Evolutionary conservation across 2,113 vertebrate species (phyloP), one percentile per base, ranked within the genome.

Genomic region (Tauraco erythrolophus): DNA sequence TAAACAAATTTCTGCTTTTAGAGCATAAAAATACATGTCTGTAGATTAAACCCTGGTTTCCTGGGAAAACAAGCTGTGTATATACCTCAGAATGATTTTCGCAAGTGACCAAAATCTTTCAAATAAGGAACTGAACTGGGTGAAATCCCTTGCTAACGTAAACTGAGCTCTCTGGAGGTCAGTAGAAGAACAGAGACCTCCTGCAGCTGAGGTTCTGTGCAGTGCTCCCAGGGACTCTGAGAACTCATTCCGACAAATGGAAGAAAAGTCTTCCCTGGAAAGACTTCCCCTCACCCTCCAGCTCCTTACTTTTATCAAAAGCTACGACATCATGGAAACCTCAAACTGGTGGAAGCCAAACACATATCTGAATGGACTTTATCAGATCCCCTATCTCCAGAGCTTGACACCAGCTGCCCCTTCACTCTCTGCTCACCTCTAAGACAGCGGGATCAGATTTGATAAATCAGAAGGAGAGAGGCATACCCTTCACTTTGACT

Each of bases 1-100:
- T 43, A 75, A 84, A 58, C 19, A 69, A 82, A 71, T 81, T 14
- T 76, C 45, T 87, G 69, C 30, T 84, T 89, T 88, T 43, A 84
- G 43, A 56, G 16, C 21, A 53, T 39, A 91, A 94, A 92, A 79
- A 43, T 84, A 27, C 35, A 39, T 37, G 45, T 37, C 53, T 88
- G 33, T 51, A 88, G 66, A 61, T 91, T 87, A 92, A 96, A 85
- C 5, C 10, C 23, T 33, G 6, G 15, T 53, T 94, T 95, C n/a
- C 74, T 77, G 23, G 13, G 68, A 45, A 84, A 84, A 90, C 33
- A 75, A 92, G 43, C 25, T 53, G 28, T 27, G 11, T 35, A 53
- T 69, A 71, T 51, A 77, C n/a, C 24, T 61, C 54, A 56, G 48
- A 75, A 71, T 53, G 46, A 41, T 77, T 77, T 88, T 70, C 37